Evolutionary conservation across 2,888 invertebrate species (phyloP), one percentile per base, ranked within the genome.

Genomic region (Lissonota sp.): DNA sequence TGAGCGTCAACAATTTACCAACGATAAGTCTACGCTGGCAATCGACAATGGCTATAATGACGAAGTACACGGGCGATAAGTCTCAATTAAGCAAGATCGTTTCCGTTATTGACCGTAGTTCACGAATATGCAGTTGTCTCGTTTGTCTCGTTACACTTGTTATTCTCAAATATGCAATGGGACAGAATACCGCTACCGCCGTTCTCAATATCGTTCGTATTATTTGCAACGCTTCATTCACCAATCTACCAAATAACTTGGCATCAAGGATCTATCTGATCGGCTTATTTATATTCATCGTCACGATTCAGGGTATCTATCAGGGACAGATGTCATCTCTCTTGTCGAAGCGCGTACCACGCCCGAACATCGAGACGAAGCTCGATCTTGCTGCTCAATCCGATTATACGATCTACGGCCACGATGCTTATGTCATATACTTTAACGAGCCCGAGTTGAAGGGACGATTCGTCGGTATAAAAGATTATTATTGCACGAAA

Each of bases 291-390:
- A 39, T 62, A 1, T 44, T 69, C 6, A n/a, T 16, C 4, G 14
- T 60, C 14, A 42, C 60, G 14, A 49, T 71, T 1, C 46, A 37
- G 40, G 39, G 12, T 5, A n/a, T 58, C 6, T 58, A 58, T 40
- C 58, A 58, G 12, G 58, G 39, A 40, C 39, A 62, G 40, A 40
- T 71, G 42, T 16, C 62, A 6, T 39, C 71, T 4, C 26, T 71
- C 8, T 40, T 71, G 40, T n/a, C 62, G 8, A 51, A 40, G 1
- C 16, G 40, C 4, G 42, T 62, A 7, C n/a, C 4, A 1, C 4
- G 37, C 4, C 16, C 10, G 14, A 62, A 51, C 14, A 40, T 71
- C 51, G 39, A 71, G 16, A 39, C 51, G 2, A 4, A 40, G 0
- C 7, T 42, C 4, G 71, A 71, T 10, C 71, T 71, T 6, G 4